Conservation (phyloP, 35 echinoderm and acorn worm species). For the Heliocidaris tuberculata region DNA sequence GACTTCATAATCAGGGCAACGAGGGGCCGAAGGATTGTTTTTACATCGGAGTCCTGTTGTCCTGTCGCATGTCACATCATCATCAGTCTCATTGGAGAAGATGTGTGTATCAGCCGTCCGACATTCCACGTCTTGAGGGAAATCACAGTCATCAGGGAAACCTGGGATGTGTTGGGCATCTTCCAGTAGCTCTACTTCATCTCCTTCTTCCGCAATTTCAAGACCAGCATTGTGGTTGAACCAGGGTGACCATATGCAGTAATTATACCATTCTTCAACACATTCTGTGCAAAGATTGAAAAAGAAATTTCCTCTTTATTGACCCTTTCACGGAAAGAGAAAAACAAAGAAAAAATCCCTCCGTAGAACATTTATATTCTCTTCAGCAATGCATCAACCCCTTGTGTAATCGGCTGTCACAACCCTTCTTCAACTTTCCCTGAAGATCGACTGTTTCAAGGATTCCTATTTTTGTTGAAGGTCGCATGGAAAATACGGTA, state of each 20-base stretch:
- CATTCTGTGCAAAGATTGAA: too few relatives aligned
- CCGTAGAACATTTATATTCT: too few relatives aligned
- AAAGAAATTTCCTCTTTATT: too few relatives aligned
- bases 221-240: background rate
- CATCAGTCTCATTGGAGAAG: background rate
- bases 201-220: background rate
- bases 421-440: too few relatives aligned
- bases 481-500: too few relatives aligned
- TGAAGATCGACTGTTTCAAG: too few relatives aligned
- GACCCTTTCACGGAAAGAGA: too few relatives aligned
- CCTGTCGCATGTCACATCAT: background rate
- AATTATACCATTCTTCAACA: too few relatives aligned
- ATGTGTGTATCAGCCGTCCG: background rate
- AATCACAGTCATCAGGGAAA: background rate
- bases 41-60: background rate
- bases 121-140: background rate
- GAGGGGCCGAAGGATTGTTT: background rate
- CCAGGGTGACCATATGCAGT: background rate
- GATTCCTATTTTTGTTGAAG: too few relatives aligned
- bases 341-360: too few relatives aligned
- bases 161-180: background rate
- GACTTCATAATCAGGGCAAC: constrained; percentile 26
- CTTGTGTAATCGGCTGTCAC: too few relatives aligned
- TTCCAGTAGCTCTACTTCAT: background rate
- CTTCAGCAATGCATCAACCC: too few relatives aligned